Evolutionary conservation across 2,888 invertebrate genomes (phyloP), one percentile per base, ranked within the genome.

Genomic region (Drosophila paucipuncta): DNA sequence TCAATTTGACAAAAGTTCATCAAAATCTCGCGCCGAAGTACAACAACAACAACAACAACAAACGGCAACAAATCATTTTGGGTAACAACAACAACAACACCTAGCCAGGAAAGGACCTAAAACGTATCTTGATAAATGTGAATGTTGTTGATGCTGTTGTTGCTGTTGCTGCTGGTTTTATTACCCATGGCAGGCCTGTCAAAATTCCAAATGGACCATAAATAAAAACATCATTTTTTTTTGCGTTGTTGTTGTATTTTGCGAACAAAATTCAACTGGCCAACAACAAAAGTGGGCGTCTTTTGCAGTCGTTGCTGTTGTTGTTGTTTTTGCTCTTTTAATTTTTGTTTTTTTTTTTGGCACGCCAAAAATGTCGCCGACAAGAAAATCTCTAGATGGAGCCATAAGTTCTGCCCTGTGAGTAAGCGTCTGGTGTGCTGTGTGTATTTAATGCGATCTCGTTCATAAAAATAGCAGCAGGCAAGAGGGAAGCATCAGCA

Each of bases 211-310:
- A 92, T 91, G 91, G 89, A 83, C 91, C 92, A 91, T 92, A 91
- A 92, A 92, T 92, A 92, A 92, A 92, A 92, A 89, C 92, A 92
- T 92, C 86, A 91, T 89, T 90, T 91, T 86, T 86, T 84, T 80
- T 68, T 11, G 31, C 54, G 16, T 9, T 25, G 28, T 57, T 41
- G 4, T 7, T 58, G 35, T 52, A 25, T 39, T 25, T 55, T 30
- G 59, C 55, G 37, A 57, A 49, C 49, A 54, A 62, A 47, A 39
- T 3, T 54, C 43, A 70, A 71, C 63, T 78, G 66, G 69, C 64
- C 67, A 78, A 47, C 68, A 72, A 55, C 35, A 66, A 58, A 58
- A 72, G 75, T 61, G 55, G 61, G 61, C 61, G 39, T 66, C 28
- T 53, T 37, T 57, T 31, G 43, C 60, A 16, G 65, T 61, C 41